Conservation (phyloP, 92 coral and sea anemone genomes). For the Ricordea florida region DNA sequence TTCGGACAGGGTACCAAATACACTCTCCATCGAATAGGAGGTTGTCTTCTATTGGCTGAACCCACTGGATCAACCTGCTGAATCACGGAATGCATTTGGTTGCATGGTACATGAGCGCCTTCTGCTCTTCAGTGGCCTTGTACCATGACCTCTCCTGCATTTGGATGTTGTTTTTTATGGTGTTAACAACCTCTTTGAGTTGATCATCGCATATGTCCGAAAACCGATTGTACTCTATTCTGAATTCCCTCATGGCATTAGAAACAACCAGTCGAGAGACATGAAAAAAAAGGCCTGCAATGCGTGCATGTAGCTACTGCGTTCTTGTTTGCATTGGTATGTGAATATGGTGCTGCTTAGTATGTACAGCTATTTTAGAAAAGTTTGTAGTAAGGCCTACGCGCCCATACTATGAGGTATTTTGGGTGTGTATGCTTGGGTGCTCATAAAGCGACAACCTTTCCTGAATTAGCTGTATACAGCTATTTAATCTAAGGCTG, state of each 20-base stretch:
- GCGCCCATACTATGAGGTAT: too few species aligned
- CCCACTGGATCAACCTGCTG: conserved; percentile 14
- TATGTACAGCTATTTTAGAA: too few species aligned
- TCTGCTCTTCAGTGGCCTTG: conserved; percentile 25
- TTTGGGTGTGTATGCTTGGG: too few species aligned
- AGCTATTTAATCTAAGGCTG: too few species aligned
- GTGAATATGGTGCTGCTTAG: too few species aligned
- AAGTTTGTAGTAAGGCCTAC: too few species aligned
- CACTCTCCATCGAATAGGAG: conserved; percentile 8
- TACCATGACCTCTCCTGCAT: conserved; percentile 33
- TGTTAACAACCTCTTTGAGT: conserved; percentile 1
- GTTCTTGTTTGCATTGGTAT: too few species aligned
- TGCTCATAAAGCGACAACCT: too few species aligned
- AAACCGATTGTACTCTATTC: background rate
- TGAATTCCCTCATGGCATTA: conserved; percentile 21
- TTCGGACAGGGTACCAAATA: conserved; percentile 16
- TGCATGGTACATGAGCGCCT: conserved; percentile 21
- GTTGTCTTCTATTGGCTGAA: background rate
- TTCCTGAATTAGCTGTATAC: too few species aligned
- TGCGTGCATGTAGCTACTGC: too few species aligned
- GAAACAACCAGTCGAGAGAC: conserved; percentile 23
- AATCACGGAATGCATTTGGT: background rate
- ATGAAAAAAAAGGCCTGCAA: too few species aligned
- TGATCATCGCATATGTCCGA: conserved; percentile 13
- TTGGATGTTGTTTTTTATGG: conserved; percentile 11